A percentile compares a stretch with the other conserved stretches of the same genome.
These are phyloP conservation scores for Pseudoatta argentina DNA, from an alignment of 1,140 invertebrate genomes.

Conservation along the genomic window DNA sequence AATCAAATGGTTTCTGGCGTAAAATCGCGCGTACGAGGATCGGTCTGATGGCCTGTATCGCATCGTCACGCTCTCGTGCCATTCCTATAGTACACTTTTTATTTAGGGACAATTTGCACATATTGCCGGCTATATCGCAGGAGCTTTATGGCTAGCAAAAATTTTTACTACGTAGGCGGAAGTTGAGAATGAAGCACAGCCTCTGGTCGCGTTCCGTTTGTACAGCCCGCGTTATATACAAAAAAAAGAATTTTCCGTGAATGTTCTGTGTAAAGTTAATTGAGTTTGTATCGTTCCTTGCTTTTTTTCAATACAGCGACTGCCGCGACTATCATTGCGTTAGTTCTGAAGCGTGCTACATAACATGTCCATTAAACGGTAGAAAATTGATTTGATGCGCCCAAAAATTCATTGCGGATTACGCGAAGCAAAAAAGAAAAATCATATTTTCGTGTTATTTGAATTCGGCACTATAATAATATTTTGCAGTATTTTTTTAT, in stretches of 20 bases:
- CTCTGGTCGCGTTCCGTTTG: not conserved
- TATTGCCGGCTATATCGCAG: constrained; percentile 7
- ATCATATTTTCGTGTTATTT: not conserved
- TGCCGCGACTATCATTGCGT: not conserved
- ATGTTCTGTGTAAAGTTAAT: constrained; percentile 59
- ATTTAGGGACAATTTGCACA: constrained; percentile 23
- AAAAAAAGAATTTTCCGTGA: constrained; percentile 21
- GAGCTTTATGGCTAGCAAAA: constrained; percentile 43
- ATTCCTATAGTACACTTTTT: constrained; percentile 27
- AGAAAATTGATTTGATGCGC: constrained; percentile 48
- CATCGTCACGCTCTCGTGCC: not conserved
- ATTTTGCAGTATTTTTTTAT: not conserved
- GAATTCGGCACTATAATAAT: constrained; percentile 25
- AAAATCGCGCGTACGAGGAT: constrained; percentile 17
- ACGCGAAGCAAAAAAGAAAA: constrained; percentile 12
- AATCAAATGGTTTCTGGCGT: constrained; percentile 30
- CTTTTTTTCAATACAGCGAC: constrained; percentile 23
- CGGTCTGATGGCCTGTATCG: not conserved
- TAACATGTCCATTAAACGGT: constrained; percentile 46
- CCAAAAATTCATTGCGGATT: not conserved
- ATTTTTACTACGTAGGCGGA: constrained; percentile 34
- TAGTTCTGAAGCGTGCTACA: constrained; percentile 18
- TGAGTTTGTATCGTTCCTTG: constrained; percentile 48
- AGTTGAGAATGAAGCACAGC: constrained; percentile 39
- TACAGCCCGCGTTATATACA: constrained; percentile 14